Evolutionary conservation across 2,113 vertebrate genomes (phyloP).

Genomic region (Callaeas wilsoni): DNA sequence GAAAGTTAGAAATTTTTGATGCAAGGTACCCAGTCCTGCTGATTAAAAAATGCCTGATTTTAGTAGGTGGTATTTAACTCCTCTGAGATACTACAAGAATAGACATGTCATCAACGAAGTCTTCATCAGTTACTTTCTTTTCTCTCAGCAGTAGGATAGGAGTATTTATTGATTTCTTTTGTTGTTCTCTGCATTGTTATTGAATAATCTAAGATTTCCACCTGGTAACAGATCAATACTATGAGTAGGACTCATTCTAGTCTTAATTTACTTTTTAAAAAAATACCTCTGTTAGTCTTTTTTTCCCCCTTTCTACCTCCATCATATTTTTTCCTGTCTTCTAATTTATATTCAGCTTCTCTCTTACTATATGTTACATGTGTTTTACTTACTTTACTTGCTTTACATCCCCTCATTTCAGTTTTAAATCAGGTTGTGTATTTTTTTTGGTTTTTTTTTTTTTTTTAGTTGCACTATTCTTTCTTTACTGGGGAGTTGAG

Average conservation of each 20-base stretch:
- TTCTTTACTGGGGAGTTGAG: neutral
- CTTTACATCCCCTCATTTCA: neutral
- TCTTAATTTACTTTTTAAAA: neutral
- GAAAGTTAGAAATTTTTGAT: neutral
- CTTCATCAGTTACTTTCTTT: neutral
- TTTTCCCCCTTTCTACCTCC: neutral
- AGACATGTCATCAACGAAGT: neutral
- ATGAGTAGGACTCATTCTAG: neutral
- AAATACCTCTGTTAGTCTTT: neutral
- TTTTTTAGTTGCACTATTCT: neutral
- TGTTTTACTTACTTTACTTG: neutral
- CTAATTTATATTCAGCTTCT: neutral
- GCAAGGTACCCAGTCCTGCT: neutral
- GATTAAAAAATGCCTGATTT: neutral
- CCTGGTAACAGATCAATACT: neutral
- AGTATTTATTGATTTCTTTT: constrained; percentile 27
- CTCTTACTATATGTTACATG: neutral
- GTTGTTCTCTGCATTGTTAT: constrained; percentile 8
- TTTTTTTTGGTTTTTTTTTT: neutral
- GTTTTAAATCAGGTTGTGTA: neutral
- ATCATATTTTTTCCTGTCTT: neutral
- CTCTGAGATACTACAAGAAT: neutral
- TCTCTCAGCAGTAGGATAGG: neutral
- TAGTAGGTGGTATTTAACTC: neutral
- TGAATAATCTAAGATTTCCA: constrained; percentile 2